Base-by-base conservation (phyloP, 1,140 invertebrate genomes). In the Gryllus bimaculatus region DNA sequence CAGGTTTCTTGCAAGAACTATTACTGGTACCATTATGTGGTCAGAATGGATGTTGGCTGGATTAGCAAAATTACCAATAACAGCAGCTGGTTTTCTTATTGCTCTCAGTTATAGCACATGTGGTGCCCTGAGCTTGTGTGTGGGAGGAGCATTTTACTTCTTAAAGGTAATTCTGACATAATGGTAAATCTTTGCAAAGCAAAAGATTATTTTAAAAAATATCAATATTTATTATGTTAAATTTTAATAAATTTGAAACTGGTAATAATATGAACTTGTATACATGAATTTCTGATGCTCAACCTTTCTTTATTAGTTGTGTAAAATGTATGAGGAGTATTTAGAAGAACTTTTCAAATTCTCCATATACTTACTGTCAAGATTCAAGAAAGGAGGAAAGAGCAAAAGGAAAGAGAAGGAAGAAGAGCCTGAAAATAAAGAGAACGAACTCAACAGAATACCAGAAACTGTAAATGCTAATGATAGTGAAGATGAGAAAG, bases 91-190 rank as follows among this genome's bases (percentile, higher is more conserved):
- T 21, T 78, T 87, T 21, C 83, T 89, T 75, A 79, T 90, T 18
- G 86, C 86, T 74, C 82, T 90, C 48, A 85, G 86, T 80, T 85
- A 87, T 73, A 84, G 84, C 13, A 89, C 89, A n/a, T 90, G 89
- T 82, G 90, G 87, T 47, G 88, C 87, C 66, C 82, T 89, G 54
- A 87, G 87, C 3, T 80, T 91, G 18, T 83, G 85, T 78, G 80
- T 89, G 75, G 89, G 88, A 20, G 84, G 86, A 73, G 82, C 86
- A 47, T 89, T 90, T 81, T 90, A 90, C 83, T 90, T 90, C 80
- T 81, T 90, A 47, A 87, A 89, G 84, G 88, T 89, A 81, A 26
- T 4, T 48, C 1, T 39, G 18, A 47, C 0, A 49, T 75, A 66
- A 13, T 66, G 54, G 18, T 66, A 66, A 66, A 66, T 13, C 10